Percentiles rank a stretch among this genome's conserved stretches.
Conservation (phyloP, 2,888 invertebrate species). For the Eudemis profundana region DNA sequence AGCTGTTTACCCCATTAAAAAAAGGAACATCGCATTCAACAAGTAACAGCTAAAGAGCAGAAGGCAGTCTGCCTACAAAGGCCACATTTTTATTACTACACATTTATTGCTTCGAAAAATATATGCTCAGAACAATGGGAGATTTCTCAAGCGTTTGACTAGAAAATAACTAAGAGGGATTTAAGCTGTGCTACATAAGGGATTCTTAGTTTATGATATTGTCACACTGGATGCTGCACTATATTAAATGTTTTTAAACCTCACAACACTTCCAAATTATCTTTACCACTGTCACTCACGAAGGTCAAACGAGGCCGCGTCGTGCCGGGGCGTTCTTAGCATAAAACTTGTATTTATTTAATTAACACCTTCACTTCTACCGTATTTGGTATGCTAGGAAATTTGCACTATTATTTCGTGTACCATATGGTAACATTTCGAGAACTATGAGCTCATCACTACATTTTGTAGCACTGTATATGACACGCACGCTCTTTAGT, state of each 20-base stretch:
- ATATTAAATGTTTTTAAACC: not conserved
- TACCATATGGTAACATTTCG: not conserved
- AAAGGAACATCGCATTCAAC: not conserved
- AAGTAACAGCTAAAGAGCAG: conserved; percentile 37
- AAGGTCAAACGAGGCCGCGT: not conserved
- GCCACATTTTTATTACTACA: conserved; percentile 55
- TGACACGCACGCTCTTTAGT: no score
- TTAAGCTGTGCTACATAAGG: conserved; percentile 13
- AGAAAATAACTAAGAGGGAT: conserved; percentile 38
- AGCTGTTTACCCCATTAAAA: not conserved
- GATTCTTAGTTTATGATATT: conserved; percentile 19
- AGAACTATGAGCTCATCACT: conserved; percentile 18
- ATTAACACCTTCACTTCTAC: conserved; percentile 15
- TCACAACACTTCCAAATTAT: not conserved
- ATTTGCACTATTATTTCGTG: conserved; percentile 17
- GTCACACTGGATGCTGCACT: conserved; percentile 17
- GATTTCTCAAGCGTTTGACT: conserved; percentile 38
- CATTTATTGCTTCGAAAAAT: conserved; percentile 63
- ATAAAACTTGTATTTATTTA: conserved; percentile 7
- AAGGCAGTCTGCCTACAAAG: conserved; percentile 53
- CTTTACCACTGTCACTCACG: conserved; percentile 5
- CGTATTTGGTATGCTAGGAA: conserved; percentile 15
- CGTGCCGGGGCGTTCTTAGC: not conserved
- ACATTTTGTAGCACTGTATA: conserved; percentile 41
- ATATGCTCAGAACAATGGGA: conserved; percentile 46